Conservation (phyloP, 2,113 vertebrate genomes). For the Vidua macroura region DNA sequence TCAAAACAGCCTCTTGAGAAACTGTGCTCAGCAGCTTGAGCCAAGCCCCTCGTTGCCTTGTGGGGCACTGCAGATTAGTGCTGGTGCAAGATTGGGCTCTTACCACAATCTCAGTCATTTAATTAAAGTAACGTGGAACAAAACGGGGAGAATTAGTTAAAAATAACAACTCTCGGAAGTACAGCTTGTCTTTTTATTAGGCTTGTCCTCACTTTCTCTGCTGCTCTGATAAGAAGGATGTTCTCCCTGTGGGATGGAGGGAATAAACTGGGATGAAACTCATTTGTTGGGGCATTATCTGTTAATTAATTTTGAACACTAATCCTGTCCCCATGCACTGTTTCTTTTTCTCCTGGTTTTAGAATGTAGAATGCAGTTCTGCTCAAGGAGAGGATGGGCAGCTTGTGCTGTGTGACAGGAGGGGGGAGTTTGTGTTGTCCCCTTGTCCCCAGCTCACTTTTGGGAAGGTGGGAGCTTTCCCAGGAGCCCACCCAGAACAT, state of each 20-base stretch:
- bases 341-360: not conserved
- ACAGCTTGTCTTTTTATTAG: not conserved
- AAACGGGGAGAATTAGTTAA: constrained; percentile 25
- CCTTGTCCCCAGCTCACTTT: rapidly evolving
- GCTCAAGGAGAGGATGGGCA: not conserved
- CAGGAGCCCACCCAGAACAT: not conserved
- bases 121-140: not conserved
- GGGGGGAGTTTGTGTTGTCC: not conserved
- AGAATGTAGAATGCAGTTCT: not conserved
- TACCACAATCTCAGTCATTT: not conserved
- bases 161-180: constrained; percentile 13
- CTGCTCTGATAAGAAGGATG: constrained; percentile 26
- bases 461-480: not conserved
- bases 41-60: not conserved
- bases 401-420: not conserved
- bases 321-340: not conserved
- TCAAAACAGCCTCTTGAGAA: not conserved
- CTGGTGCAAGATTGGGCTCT: not conserved
- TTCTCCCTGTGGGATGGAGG: constrained; percentile 1
- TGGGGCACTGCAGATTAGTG: not conserved
- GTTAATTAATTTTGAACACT: constrained; percentile 56
- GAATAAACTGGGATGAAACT: constrained; percentile 22
- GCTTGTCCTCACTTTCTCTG: not conserved
- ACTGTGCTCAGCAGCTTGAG: not conserved
- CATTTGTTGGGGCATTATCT: constrained; percentile 35